Evolutionary conservation across 2,113 vertebrate genomes (phyloP).

Genomic region (Eptesicus fuscus): DNA sequence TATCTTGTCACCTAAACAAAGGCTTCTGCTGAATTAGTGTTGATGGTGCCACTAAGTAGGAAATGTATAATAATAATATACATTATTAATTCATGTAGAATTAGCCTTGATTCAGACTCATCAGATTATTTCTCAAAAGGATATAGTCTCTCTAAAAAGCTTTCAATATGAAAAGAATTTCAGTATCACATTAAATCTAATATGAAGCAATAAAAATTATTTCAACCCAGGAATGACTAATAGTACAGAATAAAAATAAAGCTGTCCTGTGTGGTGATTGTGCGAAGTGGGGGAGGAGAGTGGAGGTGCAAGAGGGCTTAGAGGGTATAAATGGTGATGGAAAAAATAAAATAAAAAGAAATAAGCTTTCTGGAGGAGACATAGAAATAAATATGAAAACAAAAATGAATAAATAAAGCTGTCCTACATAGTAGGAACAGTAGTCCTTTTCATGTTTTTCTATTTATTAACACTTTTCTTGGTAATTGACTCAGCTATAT

Average conservation of each 20-base stretch:
- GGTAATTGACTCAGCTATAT: background rate
- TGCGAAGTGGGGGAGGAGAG: background rate
- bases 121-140: background rate
- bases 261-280: background rate
- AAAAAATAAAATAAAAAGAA: background rate
- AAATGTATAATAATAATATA: constrained; percentile 1
- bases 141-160: background rate
- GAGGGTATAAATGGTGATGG: background rate
- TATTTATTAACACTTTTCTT: background rate
- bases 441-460: background rate
- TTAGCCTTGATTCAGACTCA: background rate
- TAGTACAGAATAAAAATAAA: constrained; percentile 4
- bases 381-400: background rate
- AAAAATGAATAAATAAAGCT: background rate
- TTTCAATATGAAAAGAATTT: constrained; percentile 35
- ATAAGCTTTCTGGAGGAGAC: background rate
- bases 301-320: background rate
- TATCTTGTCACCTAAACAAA: constrained; percentile 2
- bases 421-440: background rate
- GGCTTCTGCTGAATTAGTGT: background rate
- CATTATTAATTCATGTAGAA: constrained; percentile 3
- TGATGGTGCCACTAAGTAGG: background rate
- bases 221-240: background rate
- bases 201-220: background rate
- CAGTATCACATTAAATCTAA: background rate